These are phyloP conservation scores for Amphipyra tragopoginis DNA, from an alignment of 2,888 invertebrate species.

Conservation along the genomic window DNA sequence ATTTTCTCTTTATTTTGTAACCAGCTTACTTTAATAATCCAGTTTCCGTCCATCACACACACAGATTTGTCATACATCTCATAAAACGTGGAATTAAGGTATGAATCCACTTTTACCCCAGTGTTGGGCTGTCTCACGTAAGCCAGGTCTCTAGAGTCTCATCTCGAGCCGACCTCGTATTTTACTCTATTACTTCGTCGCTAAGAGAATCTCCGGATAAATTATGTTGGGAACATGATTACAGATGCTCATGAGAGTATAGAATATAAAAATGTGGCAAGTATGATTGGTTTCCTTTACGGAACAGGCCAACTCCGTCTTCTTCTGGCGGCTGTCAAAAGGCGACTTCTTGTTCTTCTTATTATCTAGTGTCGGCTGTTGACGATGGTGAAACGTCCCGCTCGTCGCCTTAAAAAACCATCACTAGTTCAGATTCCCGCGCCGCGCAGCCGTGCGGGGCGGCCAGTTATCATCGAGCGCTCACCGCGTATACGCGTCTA, in stretches of 20 bases:
- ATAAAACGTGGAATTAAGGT: conserved; percentile 23
- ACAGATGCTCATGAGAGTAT: conserved; percentile 7
- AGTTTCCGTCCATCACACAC: conserved; percentile 18
- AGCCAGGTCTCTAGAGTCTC: conserved; percentile 21
- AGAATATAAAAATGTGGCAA: not conserved
- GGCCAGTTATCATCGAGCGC: too few relatives aligned
- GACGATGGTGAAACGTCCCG: too few relatives aligned
- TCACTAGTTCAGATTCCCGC: too few relatives aligned
- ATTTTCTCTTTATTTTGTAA: conserved; percentile 29
- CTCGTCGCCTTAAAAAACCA: too few relatives aligned
- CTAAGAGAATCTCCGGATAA: conserved; percentile 21
- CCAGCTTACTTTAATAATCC: conserved; percentile 32
- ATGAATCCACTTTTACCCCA: conserved; percentile 16
- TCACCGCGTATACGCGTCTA: too few relatives aligned
- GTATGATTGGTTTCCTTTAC: too few relatives aligned
- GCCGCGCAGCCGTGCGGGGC: too few relatives aligned
- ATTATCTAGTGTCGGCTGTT: too few relatives aligned
- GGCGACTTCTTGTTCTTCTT: too few relatives aligned
- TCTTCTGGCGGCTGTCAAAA: too few relatives aligned
- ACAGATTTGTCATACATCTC: conserved; percentile 29
- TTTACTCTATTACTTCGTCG: conserved; percentile 31
- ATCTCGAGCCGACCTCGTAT: conserved; percentile 13
- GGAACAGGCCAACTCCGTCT: too few relatives aligned
- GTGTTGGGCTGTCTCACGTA: conserved; percentile 11
- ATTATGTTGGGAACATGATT: conserved; percentile 22